Evolutionary conservation across 2,888 invertebrate species (phyloP).

Genomic region (Frankliniella fusca): DNA sequence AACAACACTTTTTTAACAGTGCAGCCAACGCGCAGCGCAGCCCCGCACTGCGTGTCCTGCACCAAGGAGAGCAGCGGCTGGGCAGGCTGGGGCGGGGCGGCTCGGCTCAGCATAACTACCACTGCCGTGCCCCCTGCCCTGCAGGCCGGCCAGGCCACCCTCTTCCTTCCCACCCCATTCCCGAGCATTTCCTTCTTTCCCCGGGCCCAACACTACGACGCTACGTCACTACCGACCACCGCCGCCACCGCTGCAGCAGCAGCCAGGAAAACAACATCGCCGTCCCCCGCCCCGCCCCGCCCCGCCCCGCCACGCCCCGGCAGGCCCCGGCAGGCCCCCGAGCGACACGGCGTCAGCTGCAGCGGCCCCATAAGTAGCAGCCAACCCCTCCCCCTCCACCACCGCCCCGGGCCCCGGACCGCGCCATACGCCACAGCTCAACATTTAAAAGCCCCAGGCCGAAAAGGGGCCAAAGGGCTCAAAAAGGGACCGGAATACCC

Average conservation of each 20-base stretch:
- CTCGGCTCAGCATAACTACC: no score
- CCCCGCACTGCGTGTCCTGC: no score
- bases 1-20: no score
- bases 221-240: neutral
- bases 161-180: no score
- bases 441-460: conserved; percentile 23
- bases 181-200: no score
- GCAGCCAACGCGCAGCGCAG: no score
- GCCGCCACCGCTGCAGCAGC: neutral
- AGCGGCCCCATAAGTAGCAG: conserved; percentile 17
- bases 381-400: neutral
- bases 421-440: neutral
- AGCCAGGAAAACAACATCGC: conserved; percentile 6
- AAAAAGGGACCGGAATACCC: no score
- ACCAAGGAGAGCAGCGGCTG: neutral
- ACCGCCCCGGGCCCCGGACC: neutral
- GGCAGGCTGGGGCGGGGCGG: neutral
- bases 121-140: no score
- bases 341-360: conserved; percentile 18
- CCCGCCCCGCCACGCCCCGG: neutral
- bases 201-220: no score
- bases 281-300: neutral
- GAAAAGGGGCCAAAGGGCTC: neutral
- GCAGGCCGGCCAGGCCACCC: no score
- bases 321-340: neutral